Percentiles rank a stretch among this genome's conserved stretches.
phyloP scores from a whole-genome alignment of 2,113 vertebrate species.

The Etia nguti region DNA sequence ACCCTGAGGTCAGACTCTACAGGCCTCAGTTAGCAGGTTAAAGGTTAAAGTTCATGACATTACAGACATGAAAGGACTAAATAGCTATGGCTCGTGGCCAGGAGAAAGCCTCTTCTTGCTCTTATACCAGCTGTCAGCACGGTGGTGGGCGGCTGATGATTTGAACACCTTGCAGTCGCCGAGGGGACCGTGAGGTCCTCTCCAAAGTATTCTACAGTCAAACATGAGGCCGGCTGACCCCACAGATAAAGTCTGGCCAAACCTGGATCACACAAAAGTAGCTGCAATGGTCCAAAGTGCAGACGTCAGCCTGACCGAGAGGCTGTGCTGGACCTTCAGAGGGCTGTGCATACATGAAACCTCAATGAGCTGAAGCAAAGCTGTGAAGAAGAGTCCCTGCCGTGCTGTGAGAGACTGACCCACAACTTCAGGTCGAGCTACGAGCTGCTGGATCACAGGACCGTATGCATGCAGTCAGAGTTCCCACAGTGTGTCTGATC shows the following conservation, averaged over 20 bases:
- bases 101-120: neutral
- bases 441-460: neutral
- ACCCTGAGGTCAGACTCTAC: fast-evolving
- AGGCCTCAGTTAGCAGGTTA: neutral
- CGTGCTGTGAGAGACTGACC: neutral
- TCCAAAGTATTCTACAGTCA: neutral
- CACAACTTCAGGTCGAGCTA: neutral
- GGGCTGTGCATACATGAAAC: neutral
- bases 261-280: neutral
- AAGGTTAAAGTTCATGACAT: neutral
- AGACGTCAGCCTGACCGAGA: neutral
- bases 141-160: neutral
- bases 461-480: neutral
- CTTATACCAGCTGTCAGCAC: neutral
- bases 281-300: neutral
- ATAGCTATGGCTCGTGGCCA: neutral
- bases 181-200: neutral
- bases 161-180: neutral
- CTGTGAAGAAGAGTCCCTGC: neutral
- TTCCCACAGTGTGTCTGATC: neutral
- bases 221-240: neutral
- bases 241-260: neutral
- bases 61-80: neutral
- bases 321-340: neutral
- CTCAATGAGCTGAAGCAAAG: neutral